These are phyloP conservation scores for Thaumetopoea pityocampa DNA, from an alignment of 1,140 invertebrate genomes.

Conservation along the genomic window DNA sequence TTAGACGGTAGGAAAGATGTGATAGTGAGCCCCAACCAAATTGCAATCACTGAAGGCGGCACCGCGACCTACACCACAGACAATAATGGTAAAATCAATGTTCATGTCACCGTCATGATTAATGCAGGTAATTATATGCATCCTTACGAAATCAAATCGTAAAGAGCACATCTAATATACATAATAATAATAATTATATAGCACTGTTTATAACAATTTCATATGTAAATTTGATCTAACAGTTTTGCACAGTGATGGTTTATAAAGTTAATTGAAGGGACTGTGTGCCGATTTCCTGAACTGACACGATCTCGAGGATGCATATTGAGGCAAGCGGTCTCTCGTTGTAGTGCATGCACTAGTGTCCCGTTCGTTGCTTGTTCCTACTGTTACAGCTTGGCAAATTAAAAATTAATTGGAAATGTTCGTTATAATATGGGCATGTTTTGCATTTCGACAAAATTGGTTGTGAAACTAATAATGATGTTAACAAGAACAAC, in stretches of 20 bases:
- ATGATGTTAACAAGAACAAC: too few relatives aligned
- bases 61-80: conserved; percentile 81
- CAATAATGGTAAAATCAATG: conserved; percentile 92
- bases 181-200: conserved; percentile 25
- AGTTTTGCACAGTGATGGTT: conserved; percentile 57
- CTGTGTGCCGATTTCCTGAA: conserved; percentile 37
- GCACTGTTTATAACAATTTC: conserved; percentile 47
- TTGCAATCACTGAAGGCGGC: conserved; percentile 66
- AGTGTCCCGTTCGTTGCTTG: conserved; percentile 14
- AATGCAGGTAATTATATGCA: conserved; percentile 79
- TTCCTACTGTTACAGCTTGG: conserved; percentile 14
- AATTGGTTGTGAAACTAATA: too few relatives aligned
- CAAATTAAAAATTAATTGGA: too few relatives aligned
- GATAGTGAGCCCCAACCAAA: conserved; percentile 52
- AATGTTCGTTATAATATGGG: too few relatives aligned
- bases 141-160: conserved; percentile 60
- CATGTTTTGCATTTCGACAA: too few relatives aligned
- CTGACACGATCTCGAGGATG: conserved; percentile 56
- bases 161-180: conserved; percentile 42
- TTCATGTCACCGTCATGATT: conserved; percentile 88
- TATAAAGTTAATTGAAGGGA: conserved; percentile 34
- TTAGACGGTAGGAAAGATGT: conserved; percentile 76
- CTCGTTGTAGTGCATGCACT: conserved; percentile 50
- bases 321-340: conserved; percentile 72
- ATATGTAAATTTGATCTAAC: conserved; percentile 48